Conservation (phyloP, 2,888 invertebrate genomes). For the Cataglyphis cursor region DNA sequence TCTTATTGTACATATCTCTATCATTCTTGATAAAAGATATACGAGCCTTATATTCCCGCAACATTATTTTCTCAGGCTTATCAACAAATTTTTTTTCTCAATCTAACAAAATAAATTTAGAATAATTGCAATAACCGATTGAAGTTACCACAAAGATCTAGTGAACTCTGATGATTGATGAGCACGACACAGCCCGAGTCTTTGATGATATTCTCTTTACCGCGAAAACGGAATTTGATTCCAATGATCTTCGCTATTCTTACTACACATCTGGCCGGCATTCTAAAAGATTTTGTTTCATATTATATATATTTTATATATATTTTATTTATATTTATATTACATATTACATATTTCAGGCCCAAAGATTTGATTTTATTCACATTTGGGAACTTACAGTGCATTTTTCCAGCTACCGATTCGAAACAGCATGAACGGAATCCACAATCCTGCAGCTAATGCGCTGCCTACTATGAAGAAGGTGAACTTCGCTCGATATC, state of each 20-base stretch:
- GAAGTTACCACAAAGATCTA: conserved; percentile 93
- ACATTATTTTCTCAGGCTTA: neutral
- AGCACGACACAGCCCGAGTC: conserved; percentile 93
- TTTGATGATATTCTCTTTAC: conserved; percentile 92
- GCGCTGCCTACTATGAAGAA: conserved; percentile 90
- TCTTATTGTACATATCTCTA: neutral
- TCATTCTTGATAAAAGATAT: neutral
- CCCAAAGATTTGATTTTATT: neutral
- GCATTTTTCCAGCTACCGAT: conserved; percentile 93
- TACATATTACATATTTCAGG: neutral
- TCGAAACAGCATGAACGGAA: conserved; percentile 92
- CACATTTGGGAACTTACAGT: conserved; percentile 89
- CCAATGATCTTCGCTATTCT: conserved; percentile 89
- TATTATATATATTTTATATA: no score
- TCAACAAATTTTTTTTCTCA: neutral
- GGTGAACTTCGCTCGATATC: conserved; percentile 91
- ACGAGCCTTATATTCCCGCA: neutral
- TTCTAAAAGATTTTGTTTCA: conserved; percentile 86
- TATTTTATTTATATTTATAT: neutral
- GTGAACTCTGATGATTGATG: conserved; percentile 95
- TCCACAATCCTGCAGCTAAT: conserved; percentile 89
- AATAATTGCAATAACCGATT: conserved; percentile 11
- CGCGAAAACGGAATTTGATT: conserved; percentile 91
- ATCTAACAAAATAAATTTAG: neutral
- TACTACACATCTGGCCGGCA: conserved; percentile 90